Evolutionary conservation across 2,797 vertebrate species (phyloP).

Genomic region (Propithecus deckenii): DNA sequence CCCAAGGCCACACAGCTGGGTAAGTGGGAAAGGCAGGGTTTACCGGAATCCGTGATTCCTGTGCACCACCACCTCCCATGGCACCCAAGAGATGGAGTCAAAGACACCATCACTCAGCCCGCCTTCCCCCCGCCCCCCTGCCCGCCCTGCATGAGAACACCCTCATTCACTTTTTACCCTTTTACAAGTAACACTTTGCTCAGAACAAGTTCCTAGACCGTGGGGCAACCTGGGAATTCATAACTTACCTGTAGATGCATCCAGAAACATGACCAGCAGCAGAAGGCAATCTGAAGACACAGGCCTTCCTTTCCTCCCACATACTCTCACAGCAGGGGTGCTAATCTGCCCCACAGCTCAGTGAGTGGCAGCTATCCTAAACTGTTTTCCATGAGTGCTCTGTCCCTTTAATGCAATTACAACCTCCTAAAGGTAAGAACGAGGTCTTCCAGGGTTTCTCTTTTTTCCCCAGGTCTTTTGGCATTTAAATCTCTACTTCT

Average conservation of each 20-base stretch:
- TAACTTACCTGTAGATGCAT: neutral
- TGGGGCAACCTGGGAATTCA: neutral
- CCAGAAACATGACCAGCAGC: neutral
- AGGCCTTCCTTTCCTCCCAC: neutral
- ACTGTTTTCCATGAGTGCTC: neutral
- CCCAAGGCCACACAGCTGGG: neutral
- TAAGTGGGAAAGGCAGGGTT: neutral
- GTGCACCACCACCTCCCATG: neutral
- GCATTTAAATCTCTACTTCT: neutral
- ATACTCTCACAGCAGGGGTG: rapidly evolving
- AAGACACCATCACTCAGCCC: neutral
- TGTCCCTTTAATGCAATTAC: neutral
- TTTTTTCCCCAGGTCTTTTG: neutral
- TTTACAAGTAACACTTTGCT: neutral
- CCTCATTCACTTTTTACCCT: neutral
- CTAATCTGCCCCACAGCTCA: neutral
- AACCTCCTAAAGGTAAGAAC: neutral
- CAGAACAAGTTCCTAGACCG: neutral
- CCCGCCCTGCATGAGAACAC: neutral
- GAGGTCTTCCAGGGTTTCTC: neutral
- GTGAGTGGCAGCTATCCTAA: neutral
- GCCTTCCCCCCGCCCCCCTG: neutral
- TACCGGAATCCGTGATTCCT: neutral
- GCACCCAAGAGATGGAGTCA: neutral
- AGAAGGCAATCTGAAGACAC: neutral